Evolutionary conservation across 2,113 vertebrate genomes (phyloP), one percentile per base, ranked within the genome.

Genomic region (Arizona elegans): DNA sequence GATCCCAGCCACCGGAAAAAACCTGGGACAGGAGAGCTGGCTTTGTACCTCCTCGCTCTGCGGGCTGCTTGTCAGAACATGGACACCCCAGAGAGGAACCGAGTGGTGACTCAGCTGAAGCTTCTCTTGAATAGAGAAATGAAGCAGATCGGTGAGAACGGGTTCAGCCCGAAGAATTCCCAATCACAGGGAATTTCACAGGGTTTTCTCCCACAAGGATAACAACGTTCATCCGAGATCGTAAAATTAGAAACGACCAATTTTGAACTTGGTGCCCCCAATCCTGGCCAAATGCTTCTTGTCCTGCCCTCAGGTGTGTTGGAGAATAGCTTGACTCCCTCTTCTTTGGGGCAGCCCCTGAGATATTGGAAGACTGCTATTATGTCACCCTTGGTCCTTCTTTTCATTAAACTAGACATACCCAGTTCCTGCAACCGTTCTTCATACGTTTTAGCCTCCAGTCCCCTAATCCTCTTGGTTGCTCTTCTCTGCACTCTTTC

Each of bases 1-100:
- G 9, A 6, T 0, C 87, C 1, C 26, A n/a, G 2, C 97, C 89
- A 96, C 96, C 86, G 97, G 93, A 96, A 97, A 96, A 95, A 96
- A 92, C 92, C 96, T 0, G 97, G 97, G 86, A 97, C 97, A 0
- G 99, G 99, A 52, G 97, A 96, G 7, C 89, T 99, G 95, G 98
- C 99, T 0, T 97, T 99, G 43, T 98, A 99, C 94, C 95, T 98
- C 92, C 96, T 99, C 89, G 98, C 98, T 26, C 95, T 99, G 92
- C 98, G 96, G 91, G 98, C 98, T 29, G 97, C 99, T 70, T 99
- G 99, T 24, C 96, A 97, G 56, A 95, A 97, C 0, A 91, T 91
- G 0, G 95, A 96, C 2, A 92, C 91, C 0, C 47, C 54, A 2
- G 95, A 92, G 8, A 97, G 88, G 0, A 96, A 97, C 65, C 92